These are phyloP conservation scores for Druon quercuslanigerum DNA, from an alignment of 1,140 invertebrate species.

Conservation along the genomic window DNA sequence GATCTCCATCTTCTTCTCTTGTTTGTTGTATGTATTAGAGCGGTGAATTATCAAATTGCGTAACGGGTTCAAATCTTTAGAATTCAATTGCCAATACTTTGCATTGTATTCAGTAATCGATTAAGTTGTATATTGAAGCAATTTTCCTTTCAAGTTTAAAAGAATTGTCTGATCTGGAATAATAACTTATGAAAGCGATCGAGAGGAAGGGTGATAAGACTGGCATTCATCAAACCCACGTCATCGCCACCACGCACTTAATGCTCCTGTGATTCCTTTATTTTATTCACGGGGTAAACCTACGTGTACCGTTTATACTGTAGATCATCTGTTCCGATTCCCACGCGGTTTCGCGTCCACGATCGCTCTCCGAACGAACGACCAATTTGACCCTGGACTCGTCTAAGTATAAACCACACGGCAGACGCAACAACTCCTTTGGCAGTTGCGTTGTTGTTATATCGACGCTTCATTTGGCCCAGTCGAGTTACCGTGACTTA, in stretches of 20 bases:
- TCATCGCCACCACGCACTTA: constrained; percentile 16
- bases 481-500: constrained; percentile 62
- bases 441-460: constrained; percentile 63
- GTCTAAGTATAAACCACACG: constrained; percentile 53
- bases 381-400: constrained; percentile 45
- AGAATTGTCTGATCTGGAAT: background rate
- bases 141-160: too few species aligned
- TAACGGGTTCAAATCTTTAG: too few species aligned
- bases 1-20: too few species aligned
- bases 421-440: constrained; percentile 58
- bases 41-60: too few species aligned
- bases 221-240: constrained; percentile 44
- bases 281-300: constrained; percentile 3
- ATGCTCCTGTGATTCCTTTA: background rate
- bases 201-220: background rate
- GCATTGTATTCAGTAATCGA: too few species aligned
- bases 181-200: background rate
- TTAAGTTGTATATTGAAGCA: too few species aligned
- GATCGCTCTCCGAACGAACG: constrained; percentile 3
- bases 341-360: constrained; percentile 45
- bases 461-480: constrained; percentile 67
- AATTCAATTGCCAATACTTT: too few species aligned
- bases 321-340: constrained; percentile 34
- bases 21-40: too few species aligned
- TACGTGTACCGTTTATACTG: background rate